These are phyloP conservation scores for Drosophila rhopaloa DNA, from an alignment of 1,140 invertebrate genomes.

Conservation along the genomic window DNA sequence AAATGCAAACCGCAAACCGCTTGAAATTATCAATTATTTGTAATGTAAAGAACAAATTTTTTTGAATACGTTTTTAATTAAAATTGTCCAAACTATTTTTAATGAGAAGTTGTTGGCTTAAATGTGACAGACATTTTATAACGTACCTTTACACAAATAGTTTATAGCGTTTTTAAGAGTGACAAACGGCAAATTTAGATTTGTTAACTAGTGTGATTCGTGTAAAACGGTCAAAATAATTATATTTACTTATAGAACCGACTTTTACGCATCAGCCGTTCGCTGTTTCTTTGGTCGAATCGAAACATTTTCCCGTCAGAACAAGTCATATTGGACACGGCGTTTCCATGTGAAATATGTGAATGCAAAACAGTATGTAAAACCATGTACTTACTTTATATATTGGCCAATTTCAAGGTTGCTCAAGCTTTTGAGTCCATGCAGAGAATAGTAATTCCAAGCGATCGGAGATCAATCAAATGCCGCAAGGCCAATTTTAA, in stretches of 20 bases:
- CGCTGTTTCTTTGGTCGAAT: conserved; percentile 14
- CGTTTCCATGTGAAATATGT: conserved; percentile 9
- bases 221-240: conserved; percentile 15
- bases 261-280: conserved; percentile 53
- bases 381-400: conserved; percentile 8
- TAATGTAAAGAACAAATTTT: too few species aligned
- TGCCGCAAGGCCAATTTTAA: neutral
- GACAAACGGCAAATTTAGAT: too few species aligned
- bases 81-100: too few species aligned
- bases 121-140: too few species aligned
- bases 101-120: too few species aligned
- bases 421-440: conserved; percentile 2
- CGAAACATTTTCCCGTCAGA: conserved; percentile 38
- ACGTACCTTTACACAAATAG: too few species aligned
- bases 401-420: conserved; percentile 19
- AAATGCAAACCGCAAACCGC: too few species aligned
- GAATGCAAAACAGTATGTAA: conserved; percentile 1
- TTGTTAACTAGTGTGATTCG: conserved; percentile 2
- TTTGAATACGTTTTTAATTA: too few species aligned
- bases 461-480: neutral
- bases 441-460: neutral
- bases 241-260: conserved; percentile 15
- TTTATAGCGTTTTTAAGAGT: too few species aligned
- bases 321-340: conserved; percentile 4
- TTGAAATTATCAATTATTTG: too few species aligned